Percentiles rank a stretch among this genome's conserved stretches.
Evolutionary conservation across 2,113 vertebrate genomes (phyloP).

Genomic region (Aepyceros melampus): DNA sequence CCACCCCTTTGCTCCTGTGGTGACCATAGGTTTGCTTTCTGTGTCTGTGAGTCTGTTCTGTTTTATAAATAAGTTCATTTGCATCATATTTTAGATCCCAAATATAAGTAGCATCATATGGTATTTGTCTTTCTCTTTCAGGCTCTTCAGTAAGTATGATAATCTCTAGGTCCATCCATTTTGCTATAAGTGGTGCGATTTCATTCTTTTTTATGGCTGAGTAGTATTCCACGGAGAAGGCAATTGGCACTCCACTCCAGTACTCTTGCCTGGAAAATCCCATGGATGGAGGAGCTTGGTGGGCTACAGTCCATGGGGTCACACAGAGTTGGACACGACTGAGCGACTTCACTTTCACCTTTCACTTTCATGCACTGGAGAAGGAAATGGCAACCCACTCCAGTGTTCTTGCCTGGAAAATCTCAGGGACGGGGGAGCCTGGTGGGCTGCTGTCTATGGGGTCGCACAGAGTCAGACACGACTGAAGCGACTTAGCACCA

Average conservation of each 20-base stretch:
- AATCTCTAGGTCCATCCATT: background rate
- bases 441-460: too few species aligned
- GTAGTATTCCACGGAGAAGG: background rate
- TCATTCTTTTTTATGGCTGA: background rate
- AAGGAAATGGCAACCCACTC: too few species aligned
- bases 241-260: background rate
- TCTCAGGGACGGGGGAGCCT: too few species aligned
- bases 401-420: too few species aligned
- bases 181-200: background rate
- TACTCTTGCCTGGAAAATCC: background rate
- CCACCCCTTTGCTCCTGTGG: background rate
- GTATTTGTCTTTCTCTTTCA: background rate
- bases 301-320: background rate
- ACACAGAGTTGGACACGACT: background rate
- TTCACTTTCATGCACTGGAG: too few species aligned
- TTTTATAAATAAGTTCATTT: background rate
- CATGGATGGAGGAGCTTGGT: background rate
- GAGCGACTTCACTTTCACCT: background rate
- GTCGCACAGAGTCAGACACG: too few species aligned
- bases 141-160: background rate
- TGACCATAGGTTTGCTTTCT: background rate
- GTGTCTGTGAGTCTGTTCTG: background rate
- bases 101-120: background rate
- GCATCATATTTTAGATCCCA: background rate
- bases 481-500: too few species aligned